Percentiles rank a stretch among this genome's conserved stretches.
Conservation (phyloP, 1,140 invertebrate species). For the Chrysoperla carnea region DNA sequence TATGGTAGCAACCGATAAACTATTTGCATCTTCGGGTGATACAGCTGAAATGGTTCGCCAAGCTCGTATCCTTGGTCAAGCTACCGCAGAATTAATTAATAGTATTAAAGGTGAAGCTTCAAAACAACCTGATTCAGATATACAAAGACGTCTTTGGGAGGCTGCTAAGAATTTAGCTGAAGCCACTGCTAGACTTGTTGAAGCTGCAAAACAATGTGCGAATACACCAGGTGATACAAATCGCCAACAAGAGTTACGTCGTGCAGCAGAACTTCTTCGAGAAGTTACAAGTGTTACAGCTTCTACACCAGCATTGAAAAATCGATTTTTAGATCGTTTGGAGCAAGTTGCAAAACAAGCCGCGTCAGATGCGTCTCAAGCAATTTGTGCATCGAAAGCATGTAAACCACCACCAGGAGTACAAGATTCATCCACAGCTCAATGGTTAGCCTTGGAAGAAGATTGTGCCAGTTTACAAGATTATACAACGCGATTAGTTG, state of each 20-base stretch:
- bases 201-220: slow-evolving; percentile 86
- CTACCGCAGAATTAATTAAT: slow-evolving; percentile 80
- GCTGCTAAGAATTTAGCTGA: slow-evolving; percentile 88
- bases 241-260: slow-evolving; percentile 66
- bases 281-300: slow-evolving; percentile 73
- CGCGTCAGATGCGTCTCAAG: slow-evolving; percentile 75
- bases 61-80: slow-evolving; percentile 79
- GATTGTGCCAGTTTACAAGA: slow-evolving; percentile 63
- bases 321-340: slow-evolving; percentile 56
- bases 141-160: slow-evolving; percentile 74
- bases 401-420: slow-evolving; percentile 13
- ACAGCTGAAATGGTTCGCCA: slow-evolving; percentile 89
- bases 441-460: slow-evolving; percentile 41
- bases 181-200: slow-evolving; percentile 89
- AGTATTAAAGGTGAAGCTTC: slow-evolving; percentile 91
- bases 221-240: slow-evolving; percentile 65
- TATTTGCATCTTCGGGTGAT: slow-evolving; percentile 70
- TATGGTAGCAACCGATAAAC: slow-evolving; percentile 72
- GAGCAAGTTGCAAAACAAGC: slow-evolving; percentile 73
- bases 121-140: slow-evolving; percentile 67
- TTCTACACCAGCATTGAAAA: slow-evolving; percentile 54
- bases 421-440: slow-evolving; percentile 49
- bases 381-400: slow-evolving; percentile 71
- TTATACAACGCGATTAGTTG: slow-evolving; percentile 64
- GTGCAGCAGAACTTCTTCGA: slow-evolving; percentile 80